Base-by-base conservation (phyloP, 2,797 vertebrate genomes). In the Denticeps clupeoides region DNA sequence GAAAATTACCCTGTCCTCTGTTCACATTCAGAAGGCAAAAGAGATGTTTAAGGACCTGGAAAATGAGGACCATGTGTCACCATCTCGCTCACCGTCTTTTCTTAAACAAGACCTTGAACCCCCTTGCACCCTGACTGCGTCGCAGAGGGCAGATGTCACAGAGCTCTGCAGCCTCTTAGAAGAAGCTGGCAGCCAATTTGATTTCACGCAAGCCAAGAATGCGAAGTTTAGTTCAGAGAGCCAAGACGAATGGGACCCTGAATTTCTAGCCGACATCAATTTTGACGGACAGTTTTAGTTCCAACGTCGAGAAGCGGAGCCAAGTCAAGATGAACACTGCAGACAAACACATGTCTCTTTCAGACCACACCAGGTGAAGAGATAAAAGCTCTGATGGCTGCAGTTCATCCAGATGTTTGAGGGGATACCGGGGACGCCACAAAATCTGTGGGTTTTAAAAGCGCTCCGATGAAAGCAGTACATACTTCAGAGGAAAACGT, bases 121-220 rank as follows among this genome's bases (percentile, higher is more conserved):
- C 40, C 25, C 44, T 37, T 63, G 58, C 42, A 64, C 62, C 38
- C 69, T 97, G 72, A 97, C 92, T 19, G 83, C 83, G 53, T 97
- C 90, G 32, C 90, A 99, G 69, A 89, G 79, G 68, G 90, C 89
- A 21, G 93, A 99, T 66, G 77, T 97, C 58, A 85, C 74, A 15
- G 92, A 93, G 68, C 74, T 99, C 67, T 97, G 92, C 49, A 81
- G 68, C 54, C 83, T 97, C 41, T 60, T 97, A 50, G 95, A 97
- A 73, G 85, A 94, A 70, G 85, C 83, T 1, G 82, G 82, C 41
- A 93, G 85, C 66, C 92, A 97, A 65, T 90, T 87, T 80, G 92
- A 97, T 55, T 93, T 94, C 67, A 91, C 90, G 12, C 90, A 89
- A 55, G 83, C 85, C 48, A 85, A 69, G 77, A 74, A 75, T 19